Evolutionary conservation across 2,797 vertebrate species (phyloP), one percentile per base, ranked within the genome.

Genomic region (Simalia tracyae): DNA sequence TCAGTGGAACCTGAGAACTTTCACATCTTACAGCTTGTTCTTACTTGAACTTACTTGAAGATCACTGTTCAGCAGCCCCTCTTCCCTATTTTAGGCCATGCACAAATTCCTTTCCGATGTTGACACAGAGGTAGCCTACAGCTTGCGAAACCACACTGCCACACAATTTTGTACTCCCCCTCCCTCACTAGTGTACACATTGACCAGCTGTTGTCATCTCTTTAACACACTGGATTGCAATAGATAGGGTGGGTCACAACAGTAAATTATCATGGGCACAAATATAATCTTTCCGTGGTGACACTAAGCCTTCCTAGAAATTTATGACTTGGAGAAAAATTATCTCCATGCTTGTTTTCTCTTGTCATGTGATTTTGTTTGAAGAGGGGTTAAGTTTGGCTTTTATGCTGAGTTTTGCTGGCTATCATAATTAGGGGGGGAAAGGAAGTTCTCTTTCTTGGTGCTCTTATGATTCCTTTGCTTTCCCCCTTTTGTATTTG

Each of bases 191-290:
- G 42, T 42, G n/a, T 14, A 46, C 28, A 19, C 28, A 56, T n/a
- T 24, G 17, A 0, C 31, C 28, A 24, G 60, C 84, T 1, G 3
- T 72, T 92, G 0, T 36, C 64, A 12, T 81, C 59, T 1, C 61
- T 5, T 93, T 76, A 90, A 42, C 85, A 5, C 17, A 50, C 0
- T 0, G 24, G 84, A 56, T 50, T 86, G 64, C 24, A 12, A 92
- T 22, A 91, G 7, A n/a, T 54, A 6, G 50, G 72, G 7, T 0
- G 0, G 50, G 54, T 91, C 85, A 92, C 88, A 56, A 19, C 9
- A n/a, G 19, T 50, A 57, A 87, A 63, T 17, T 10, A 84, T 50
- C 0, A 0, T 0, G 5, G 19, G 28, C n/a, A 60, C 7, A 46
- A 88, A 56, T 92, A 61, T 46, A 24, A 19, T 17, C 57, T 91